These are phyloP conservation scores for Polydrusus cervinus DNA, from an alignment of 2,888 invertebrate genomes.

Conservation along the genomic window DNA sequence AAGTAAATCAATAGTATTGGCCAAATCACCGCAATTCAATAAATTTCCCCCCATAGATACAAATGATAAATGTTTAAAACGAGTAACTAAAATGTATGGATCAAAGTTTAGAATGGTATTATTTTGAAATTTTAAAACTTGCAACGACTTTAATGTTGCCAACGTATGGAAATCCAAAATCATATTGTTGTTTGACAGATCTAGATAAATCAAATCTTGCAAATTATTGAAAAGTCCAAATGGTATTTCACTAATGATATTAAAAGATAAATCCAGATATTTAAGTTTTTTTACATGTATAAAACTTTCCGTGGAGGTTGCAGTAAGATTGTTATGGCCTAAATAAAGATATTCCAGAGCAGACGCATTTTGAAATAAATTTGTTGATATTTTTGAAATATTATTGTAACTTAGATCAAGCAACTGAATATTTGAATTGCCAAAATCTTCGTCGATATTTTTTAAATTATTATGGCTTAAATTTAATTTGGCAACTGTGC, in stretches of 20 bases:
- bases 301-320: background rate
- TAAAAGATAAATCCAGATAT: background rate
- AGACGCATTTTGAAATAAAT: background rate
- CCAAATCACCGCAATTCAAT: slow-evolving; percentile 14
- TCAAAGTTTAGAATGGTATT: slow-evolving; percentile 6
- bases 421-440: no score
- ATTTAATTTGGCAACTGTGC: background rate
- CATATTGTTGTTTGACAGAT: slow-evolving; percentile 14
- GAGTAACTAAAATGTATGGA: background rate
- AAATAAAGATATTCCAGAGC: background rate
- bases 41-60: background rate
- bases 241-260: background rate
- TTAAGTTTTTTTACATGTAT: background rate
- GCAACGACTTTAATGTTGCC: slow-evolving; percentile 1
- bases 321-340: background rate
- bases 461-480: slow-evolving; percentile 8
- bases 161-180: slow-evolving; percentile 5
- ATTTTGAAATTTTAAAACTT: slow-evolving; percentile 17
- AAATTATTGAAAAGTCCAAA: slow-evolving; percentile 22
- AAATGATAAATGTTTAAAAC: background rate
- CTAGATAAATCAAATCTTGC: background rate
- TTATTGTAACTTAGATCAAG: slow-evolving; percentile 18
- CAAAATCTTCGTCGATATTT: no score
- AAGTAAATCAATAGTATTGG: background rate
- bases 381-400: background rate